Conservation (phyloP, 2,888 invertebrate species). For the Podotricha telesiphe region DNA sequence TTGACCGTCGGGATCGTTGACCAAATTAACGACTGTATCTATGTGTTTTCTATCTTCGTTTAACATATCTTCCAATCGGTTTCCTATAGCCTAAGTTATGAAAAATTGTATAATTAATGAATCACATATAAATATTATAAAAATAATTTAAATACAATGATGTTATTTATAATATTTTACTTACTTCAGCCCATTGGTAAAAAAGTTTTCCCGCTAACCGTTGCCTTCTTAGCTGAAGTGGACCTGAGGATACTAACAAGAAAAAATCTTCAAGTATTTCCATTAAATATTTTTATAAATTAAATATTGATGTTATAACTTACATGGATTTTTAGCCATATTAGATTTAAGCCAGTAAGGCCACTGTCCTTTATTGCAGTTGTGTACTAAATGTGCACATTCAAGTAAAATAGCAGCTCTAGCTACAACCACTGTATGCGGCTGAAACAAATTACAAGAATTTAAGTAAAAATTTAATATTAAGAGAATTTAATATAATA, state of each 20-base stretch:
- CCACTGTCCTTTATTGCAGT: slow-evolving; percentile 99
- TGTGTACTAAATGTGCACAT: slow-evolving; percentile 97
- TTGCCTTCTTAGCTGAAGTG: slow-evolving; percentile 68
- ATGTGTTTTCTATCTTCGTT: slow-evolving; percentile 90
- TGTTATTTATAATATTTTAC: slow-evolving; percentile 33
- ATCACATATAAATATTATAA: neutral
- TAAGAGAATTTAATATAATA: neutral
- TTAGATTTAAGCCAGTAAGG: slow-evolving; percentile 98
- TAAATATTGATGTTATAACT: slow-evolving; percentile 38
- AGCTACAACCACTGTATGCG: slow-evolving; percentile 96
- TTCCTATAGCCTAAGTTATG: slow-evolving; percentile 87
- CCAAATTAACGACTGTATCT: slow-evolving; percentile 86
- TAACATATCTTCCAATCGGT: slow-evolving; percentile 95
- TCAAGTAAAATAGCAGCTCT: slow-evolving; percentile 96
- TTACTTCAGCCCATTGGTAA: slow-evolving; percentile 97
- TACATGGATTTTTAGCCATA: slow-evolving; percentile 69
- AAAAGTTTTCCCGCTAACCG: slow-evolving; percentile 98
- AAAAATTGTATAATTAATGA: slow-evolving; percentile 1
- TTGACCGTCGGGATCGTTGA: slow-evolving; percentile 90
- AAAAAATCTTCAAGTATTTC: slow-evolving; percentile 50
- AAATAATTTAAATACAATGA: neutral
- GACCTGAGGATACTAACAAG: slow-evolving; percentile 67
- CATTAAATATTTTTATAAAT: slow-evolving; percentile 68
- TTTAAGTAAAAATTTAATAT: neutral
- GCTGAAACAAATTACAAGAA: slow-evolving; percentile 75